A percentile compares a stretch with the other conserved stretches of the same genome.
phyloP scores from a whole-genome alignment of 2,888 invertebrate species.

The Pyralis farinalis region DNA sequence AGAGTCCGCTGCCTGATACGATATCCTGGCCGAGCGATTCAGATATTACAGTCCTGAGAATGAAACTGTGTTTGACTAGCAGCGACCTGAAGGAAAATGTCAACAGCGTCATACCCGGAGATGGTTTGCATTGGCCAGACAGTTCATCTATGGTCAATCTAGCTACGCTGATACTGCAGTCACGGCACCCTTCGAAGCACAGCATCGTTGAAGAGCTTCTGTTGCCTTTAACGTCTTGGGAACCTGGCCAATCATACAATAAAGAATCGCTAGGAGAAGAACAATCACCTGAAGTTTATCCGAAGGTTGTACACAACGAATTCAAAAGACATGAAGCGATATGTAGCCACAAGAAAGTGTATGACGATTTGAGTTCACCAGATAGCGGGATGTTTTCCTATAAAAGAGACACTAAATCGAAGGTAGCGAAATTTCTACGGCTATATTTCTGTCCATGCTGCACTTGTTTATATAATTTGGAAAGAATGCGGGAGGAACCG shows the following conservation, averaged over 20 bases:
- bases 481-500: constrained; percentile 48
- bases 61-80: constrained; percentile 57
- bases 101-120: constrained; percentile 70
- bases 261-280: constrained; percentile 28
- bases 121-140: constrained; percentile 78
- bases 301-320: neutral
- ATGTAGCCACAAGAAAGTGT: constrained; percentile 24
- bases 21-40: constrained; percentile 81
- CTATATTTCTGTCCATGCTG: constrained; percentile 72
- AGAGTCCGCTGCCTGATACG: constrained; percentile 46
- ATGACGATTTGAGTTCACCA: constrained; percentile 26
- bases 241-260: constrained; percentile 38
- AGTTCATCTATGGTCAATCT: constrained; percentile 82
- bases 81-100: constrained; percentile 65
- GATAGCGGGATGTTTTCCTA: constrained; percentile 34
- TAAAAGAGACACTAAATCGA: constrained; percentile 45
- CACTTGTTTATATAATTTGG: constrained; percentile 62
- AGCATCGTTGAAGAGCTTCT: constrained; percentile 72
- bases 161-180: constrained; percentile 74
- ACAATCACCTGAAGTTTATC: constrained; percentile 10
- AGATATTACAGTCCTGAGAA: constrained; percentile 79
- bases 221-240: constrained; percentile 81
- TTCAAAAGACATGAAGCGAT: constrained; percentile 20
- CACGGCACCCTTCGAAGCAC: constrained; percentile 56
- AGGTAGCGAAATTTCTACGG: constrained; percentile 60